These are phyloP conservation scores for Cyrtorhinus lividipennis DNA, from an alignment of 1,140 invertebrate genomes.

Conservation along the genomic window DNA sequence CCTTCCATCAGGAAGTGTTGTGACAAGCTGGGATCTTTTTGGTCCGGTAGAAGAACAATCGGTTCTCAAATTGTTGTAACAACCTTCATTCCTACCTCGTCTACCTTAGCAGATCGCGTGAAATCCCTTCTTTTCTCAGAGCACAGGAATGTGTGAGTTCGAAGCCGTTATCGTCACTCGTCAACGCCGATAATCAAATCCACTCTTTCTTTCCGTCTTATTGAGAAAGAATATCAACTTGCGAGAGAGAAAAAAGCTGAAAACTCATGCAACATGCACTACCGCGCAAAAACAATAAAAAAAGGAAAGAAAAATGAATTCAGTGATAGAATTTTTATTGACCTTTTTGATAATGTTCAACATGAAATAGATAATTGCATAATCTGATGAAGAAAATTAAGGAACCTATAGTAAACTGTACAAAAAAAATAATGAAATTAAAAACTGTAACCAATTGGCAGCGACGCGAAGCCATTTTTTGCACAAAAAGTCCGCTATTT, in stretches of 20 bases:
- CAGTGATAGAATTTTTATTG: slow-evolving; percentile 6
- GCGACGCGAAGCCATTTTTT: too few species aligned
- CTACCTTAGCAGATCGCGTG: too few species aligned
- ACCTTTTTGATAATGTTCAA: slow-evolving; percentile 1
- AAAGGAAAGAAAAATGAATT: not conserved
- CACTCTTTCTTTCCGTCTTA: not conserved
- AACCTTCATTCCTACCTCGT: too few species aligned
- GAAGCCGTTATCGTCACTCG: not conserved
- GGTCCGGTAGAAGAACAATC: too few species aligned
- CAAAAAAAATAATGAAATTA: not conserved
- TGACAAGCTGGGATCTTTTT: too few species aligned
- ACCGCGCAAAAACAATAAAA: not conserved
- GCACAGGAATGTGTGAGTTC: not conserved
- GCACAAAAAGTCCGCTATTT: too few species aligned
- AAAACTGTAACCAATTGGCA: not conserved
- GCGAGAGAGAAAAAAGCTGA: too few species aligned
- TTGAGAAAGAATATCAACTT: not conserved
- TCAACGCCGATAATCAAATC: not conserved
- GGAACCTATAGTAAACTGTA: not conserved
- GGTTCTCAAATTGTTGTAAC: too few species aligned
- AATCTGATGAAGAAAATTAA: not conserved
- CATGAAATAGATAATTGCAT: not conserved
- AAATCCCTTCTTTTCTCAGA: too few species aligned
- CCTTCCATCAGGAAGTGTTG: too few species aligned
- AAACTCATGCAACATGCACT: not conserved